Percentiles rank a stretch among this genome's conserved stretches.
phyloP scores from a whole-genome alignment of 2,888 invertebrate species.

The Sinodicranocentrus sp. region DNA sequence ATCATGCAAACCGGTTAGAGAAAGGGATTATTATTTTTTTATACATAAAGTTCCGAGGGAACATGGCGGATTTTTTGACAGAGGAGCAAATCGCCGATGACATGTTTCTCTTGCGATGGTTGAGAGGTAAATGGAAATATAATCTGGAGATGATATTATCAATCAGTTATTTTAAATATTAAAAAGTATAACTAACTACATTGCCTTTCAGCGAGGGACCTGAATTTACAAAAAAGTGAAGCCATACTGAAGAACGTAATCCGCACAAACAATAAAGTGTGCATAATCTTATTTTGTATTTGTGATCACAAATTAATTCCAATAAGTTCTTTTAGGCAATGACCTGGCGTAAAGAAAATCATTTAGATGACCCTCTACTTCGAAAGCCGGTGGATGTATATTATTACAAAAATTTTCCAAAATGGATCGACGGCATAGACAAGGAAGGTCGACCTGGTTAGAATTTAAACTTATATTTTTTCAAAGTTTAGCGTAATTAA shows the following conservation, averaged over 20 bases:
- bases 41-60: conserved; percentile 64
- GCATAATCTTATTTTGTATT: no score
- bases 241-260: conserved; percentile 65
- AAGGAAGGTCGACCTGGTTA: conserved; percentile 38
- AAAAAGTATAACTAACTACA: no score
- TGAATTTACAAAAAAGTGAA: conserved; percentile 65
- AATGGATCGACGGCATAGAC: conserved; percentile 28
- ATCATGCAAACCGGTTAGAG: neutral
- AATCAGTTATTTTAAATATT: no score
- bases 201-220: conserved; percentile 71
- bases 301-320: no score
- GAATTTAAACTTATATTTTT: no score
- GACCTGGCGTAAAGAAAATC: conserved; percentile 46
- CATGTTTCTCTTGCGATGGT: conserved; percentile 70
- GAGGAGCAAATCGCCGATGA: conserved; percentile 57
- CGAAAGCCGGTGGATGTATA: conserved; percentile 10
- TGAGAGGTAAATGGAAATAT: no score
- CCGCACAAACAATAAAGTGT: no score
- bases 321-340: conserved; percentile 43
- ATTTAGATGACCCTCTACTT: conserved; percentile 36
- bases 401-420: conserved; percentile 28
- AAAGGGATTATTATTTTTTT: no score
- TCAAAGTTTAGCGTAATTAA: no score
- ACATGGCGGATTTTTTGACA: conserved; percentile 58
- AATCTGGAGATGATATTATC: no score